These are phyloP conservation scores for Phaethon lepturus DNA, from an alignment of 2,113 vertebrate genomes.

Conservation along the genomic window DNA sequence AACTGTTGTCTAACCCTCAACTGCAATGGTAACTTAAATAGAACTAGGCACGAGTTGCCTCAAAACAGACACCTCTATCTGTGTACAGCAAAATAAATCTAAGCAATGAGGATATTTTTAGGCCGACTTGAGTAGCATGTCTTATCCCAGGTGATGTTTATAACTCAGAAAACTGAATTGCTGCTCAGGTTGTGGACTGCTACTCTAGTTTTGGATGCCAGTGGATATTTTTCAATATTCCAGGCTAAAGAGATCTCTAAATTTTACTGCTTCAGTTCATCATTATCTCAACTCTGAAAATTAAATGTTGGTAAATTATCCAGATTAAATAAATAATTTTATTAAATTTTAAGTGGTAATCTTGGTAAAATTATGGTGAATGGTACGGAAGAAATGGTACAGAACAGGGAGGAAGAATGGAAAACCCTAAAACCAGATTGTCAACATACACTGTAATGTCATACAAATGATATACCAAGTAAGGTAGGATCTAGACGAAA, in stretches of 20 bases:
- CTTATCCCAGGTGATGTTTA: neutral
- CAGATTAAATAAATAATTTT: neutral
- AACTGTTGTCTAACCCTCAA: neutral
- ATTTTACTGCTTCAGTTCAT: neutral
- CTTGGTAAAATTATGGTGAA: neutral
- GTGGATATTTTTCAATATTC: neutral
- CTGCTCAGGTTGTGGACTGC: neutral
- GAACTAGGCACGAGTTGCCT: neutral
- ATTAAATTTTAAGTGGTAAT: neutral
- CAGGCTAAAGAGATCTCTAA: neutral
- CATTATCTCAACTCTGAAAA: neutral
- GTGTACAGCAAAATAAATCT: neutral
- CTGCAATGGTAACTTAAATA: neutral
- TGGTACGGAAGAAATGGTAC: neutral
- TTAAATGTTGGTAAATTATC: neutral
- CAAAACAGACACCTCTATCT: neutral
- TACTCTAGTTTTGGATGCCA: neutral
- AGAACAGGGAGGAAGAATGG: neutral
- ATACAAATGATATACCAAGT: fast-evolving
- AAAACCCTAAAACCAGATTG: neutral
- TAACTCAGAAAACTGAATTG: neutral
- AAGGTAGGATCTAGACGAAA: neutral
- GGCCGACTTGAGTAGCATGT: neutral
- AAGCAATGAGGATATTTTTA: neutral
- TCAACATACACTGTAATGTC: neutral